phyloP scores from a whole-genome alignment of 2,113 vertebrate genomes.

The Cervus canadensis region DNA sequence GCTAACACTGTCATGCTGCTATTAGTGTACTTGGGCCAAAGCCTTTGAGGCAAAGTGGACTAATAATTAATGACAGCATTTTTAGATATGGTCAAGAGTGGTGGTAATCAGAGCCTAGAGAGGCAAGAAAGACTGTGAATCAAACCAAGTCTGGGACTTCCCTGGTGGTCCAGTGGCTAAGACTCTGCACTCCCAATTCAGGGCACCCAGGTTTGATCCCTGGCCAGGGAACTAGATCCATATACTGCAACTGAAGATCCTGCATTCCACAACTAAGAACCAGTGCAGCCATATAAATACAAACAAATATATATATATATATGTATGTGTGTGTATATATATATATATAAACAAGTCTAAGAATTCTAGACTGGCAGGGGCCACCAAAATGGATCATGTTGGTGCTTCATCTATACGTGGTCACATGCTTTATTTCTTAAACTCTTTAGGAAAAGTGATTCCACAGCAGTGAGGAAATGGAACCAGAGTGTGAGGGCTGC shows the following conservation, averaged over 20 bases:
- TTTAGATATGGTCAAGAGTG: neutral
- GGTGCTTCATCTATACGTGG: neutral
- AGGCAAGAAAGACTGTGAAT: neutral
- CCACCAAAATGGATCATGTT: neutral
- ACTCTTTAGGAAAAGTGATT: neutral
- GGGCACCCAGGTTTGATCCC: neutral
- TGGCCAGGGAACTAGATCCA: neutral
- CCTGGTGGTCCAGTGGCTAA: neutral
- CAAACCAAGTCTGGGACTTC: neutral
- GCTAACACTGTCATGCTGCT: neutral
- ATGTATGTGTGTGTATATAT: accelerated
- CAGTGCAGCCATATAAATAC: neutral
- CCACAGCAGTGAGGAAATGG: neutral
- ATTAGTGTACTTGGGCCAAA: neutral
- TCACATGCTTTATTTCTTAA: neutral
- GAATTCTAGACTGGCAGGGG: neutral
- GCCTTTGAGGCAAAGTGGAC: neutral
- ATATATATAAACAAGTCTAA: neutral
- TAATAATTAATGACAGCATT: neutral
- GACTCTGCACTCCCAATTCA: neutral
- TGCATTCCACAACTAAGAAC: neutral
- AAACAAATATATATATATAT: neutral
- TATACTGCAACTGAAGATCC: neutral
- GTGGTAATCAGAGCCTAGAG: neutral
- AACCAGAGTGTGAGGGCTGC: neutral